These are phyloP conservation scores for Chironomus tepperi DNA, from an alignment of 1,140 invertebrate genomes.

Conservation along the genomic window DNA sequence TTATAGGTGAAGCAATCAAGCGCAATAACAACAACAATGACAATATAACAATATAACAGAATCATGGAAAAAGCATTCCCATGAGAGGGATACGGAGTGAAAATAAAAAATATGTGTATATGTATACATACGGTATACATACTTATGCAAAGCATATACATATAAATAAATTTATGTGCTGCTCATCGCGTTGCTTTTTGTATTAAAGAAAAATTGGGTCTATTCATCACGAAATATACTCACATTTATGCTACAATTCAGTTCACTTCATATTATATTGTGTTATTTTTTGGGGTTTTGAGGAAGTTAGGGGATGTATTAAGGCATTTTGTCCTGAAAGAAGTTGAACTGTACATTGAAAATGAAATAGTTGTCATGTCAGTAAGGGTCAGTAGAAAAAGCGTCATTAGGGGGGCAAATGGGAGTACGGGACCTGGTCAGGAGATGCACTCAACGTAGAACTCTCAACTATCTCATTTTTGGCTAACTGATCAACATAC, in stretches of 20 bases:
- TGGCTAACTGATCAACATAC: too few species aligned
- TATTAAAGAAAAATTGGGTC: background rate
- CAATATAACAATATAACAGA: background rate
- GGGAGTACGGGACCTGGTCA: too few species aligned
- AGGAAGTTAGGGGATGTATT: too few species aligned
- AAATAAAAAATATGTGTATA: background rate
- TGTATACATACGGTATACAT: background rate
- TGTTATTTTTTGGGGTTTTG: too few species aligned
- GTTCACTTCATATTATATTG: background rate
- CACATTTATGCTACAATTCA: background rate
- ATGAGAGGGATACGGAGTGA: background rate
- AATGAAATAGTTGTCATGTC: too few species aligned
- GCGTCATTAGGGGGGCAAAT: too few species aligned
- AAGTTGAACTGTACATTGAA: too few species aligned
- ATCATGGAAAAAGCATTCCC: background rate
- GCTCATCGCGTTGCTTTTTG: background rate
- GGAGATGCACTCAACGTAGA: too few species aligned
- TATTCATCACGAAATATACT: conserved; percentile 9
- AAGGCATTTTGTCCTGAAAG: too few species aligned
- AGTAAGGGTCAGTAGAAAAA: too few species aligned
- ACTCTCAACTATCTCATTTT: too few species aligned
- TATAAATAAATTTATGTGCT: background rate
- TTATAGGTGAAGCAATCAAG: conserved; percentile 18
- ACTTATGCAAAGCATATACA: background rate
- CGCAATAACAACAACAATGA: background rate